Base-by-base conservation (phyloP, 2,797 vertebrate species). In the Notolabrus celidotus region DNA sequence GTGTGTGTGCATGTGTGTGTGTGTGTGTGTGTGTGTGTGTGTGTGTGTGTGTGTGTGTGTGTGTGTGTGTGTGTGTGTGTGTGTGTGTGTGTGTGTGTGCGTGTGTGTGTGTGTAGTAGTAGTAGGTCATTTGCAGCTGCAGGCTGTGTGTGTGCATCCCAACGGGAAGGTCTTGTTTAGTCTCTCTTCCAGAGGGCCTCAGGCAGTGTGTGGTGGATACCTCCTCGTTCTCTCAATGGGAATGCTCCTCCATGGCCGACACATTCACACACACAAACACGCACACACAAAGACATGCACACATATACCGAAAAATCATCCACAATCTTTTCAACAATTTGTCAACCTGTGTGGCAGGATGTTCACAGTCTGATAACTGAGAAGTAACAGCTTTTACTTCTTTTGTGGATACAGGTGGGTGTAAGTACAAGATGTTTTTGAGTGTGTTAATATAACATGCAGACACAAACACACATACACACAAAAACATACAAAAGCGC, bases 151-250 rank as follows among this genome's bases (percentile, higher is more conserved):
- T 91, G 89, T 65, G 77, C 86, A 85, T 95, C 94, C 95, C 95
- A 90, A 79, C 89, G 94, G 94, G 93, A 95, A 92, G 88, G 89
- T 88, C 93, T 96, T 97, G 94, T 97, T 96, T 96, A 95, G 94
- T 95, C 96, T 95, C 92, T 94, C 88, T 95, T 92, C 86, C 92
- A 95, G 90, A 91, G 86, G 91, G 94, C 96, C 95, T 90, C 87
- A 93, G 95, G 95, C 95, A 86, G 60, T 94, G 85, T 92, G 39
- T 92, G 92, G 93, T 95, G 91, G 94, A 96, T 95, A 95, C 93
- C 94, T 92, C 89, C 89, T 86, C 90, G 88, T 91, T 93, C 91
- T 95, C 94, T 88, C 85, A 71, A 90, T 94, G 93, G 92, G 92
- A 96, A 83, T 84, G 73, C 81, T 88, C 53, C 71, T 79, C 78